Base-by-base conservation (phyloP, 2,113 vertebrate genomes). In the Sander lucioperca region DNA sequence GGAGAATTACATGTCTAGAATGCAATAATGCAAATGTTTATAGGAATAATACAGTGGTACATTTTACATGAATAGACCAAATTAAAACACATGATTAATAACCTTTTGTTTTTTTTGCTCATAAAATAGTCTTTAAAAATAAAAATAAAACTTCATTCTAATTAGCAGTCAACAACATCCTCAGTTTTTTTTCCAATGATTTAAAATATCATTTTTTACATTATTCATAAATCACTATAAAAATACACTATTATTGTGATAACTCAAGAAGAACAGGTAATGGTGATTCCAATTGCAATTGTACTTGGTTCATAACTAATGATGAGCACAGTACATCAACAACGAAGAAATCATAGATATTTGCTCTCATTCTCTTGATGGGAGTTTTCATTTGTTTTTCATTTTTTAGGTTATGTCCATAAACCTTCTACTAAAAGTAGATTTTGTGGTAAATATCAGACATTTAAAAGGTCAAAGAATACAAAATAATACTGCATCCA, bases 241-340 rank as follows among this genome's bases (percentile, higher is more conserved):
- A 86, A 75, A 66, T 19, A 57, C 47, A 25, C 6, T 67, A 57
- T 62, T 62, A 64, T 61, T 75, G 21, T n/a, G 45, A 56, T 80
- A 64, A 70, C 30, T 84, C 18, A 21, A 84, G 86, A 76, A 79
- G 74, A 89, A 81, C 54, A 83, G 82, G 70, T 65, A 57, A 75
- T 83, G 74, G 65, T 88, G 23, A 88, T 56, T 86, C 58, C 64
- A 84, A 80, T 79, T 15, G 19, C 21, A 70, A 66, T 68, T 50
- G 62, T 39, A 50, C 25, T 80, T 83, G 62, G n/a, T n/a, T 27
- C 84, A 84, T 87, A 85, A 27, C 64, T 82, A 75, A 78, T 77
- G 68, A 86, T 73, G 66, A 25, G 25, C 25, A 25, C 25, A 25
- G 25, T 83, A 57, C 45, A 79, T 64, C n/a, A 65, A 54, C 83